Conservation (phyloP, 2,113 vertebrate species). For the Ophiodon elongatus region DNA sequence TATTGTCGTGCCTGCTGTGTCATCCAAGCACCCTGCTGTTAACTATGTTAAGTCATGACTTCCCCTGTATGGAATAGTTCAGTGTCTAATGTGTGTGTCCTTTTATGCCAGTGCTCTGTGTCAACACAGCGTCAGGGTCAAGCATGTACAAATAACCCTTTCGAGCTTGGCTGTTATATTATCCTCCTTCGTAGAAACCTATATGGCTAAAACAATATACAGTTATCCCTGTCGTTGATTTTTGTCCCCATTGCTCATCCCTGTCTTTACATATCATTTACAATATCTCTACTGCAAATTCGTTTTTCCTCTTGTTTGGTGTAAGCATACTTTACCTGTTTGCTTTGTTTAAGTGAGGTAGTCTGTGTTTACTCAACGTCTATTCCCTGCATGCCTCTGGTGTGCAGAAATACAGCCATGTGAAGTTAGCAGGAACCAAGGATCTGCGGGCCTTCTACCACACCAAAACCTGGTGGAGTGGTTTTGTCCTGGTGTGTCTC, state of each 20-base stretch:
- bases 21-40: not conserved
- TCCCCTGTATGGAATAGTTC: not conserved
- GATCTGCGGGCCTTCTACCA: slow-evolving; percentile 90
- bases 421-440: slow-evolving; percentile 89
- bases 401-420: slow-evolving; percentile 93
- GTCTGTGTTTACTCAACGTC: slow-evolving; percentile 4
- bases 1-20: not conserved
- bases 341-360: not conserved
- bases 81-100: not conserved
- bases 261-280: not conserved
- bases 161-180: not conserved
- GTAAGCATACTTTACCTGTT: not conserved
- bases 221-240: not conserved
- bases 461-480: slow-evolving; percentile 97
- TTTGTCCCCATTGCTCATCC: not conserved
- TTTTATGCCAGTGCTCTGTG: not conserved
- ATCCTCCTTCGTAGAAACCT: not conserved
- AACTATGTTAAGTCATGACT: not conserved
- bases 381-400: not conserved
- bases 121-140: not conserved
- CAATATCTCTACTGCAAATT: not conserved
- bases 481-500: slow-evolving; percentile 89
- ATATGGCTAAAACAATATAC: not conserved
- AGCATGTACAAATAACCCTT: not conserved
- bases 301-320: not conserved